Evolutionary conservation across 2,113 vertebrate species (phyloP).

Genomic region (Heterochromis multidens): DNA sequence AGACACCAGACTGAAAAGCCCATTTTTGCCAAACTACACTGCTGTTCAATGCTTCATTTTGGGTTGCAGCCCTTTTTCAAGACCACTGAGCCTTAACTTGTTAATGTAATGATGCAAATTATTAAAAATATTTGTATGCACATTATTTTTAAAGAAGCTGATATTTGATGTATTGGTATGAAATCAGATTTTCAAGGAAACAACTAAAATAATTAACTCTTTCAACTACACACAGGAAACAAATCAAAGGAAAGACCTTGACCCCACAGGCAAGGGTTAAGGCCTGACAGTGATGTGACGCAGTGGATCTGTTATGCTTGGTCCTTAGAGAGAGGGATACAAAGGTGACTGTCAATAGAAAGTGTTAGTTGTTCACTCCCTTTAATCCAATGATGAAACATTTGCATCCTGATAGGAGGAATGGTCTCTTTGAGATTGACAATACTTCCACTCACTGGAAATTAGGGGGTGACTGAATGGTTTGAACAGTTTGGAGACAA

Average conservation of each 20-base stretch:
- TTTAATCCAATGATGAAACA: not conserved
- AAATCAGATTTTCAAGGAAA: not conserved
- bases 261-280: not conserved
- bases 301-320: not conserved
- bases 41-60: not conserved
- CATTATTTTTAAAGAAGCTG: not conserved
- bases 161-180: not conserved
- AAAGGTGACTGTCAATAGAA: not conserved
- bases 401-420: not conserved
- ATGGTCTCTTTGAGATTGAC: not conserved
- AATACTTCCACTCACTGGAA: not conserved
- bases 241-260: not conserved
- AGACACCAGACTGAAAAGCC: not conserved
- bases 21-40: not conserved
- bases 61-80: not conserved
- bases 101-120: not conserved
- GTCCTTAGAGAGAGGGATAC: not conserved
- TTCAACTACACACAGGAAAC: not conserved
- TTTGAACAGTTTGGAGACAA: too few relatives aligned
- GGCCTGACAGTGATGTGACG: not conserved
- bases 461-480: not conserved
- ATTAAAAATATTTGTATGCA: not conserved
- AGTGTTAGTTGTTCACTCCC: not conserved
- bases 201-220: not conserved
- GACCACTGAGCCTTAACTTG: not conserved